Percentiles rank a stretch among this genome's conserved stretches.
These are phyloP conservation scores for Marcusenius ussheri DNA, from an alignment of 2,113 vertebrate genomes.

Conservation along the genomic window DNA sequence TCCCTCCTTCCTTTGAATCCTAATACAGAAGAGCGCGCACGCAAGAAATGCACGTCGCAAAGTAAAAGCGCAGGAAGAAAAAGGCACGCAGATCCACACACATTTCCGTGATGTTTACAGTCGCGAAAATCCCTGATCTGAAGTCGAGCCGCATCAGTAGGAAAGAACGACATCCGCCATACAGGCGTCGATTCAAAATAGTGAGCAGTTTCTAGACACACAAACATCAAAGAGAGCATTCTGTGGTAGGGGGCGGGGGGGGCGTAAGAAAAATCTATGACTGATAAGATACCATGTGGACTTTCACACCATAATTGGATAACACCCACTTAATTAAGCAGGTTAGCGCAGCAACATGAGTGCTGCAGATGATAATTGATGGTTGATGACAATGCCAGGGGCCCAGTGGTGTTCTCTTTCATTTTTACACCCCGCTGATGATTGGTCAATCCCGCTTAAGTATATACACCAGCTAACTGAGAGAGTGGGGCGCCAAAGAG, in stretches of 20 bases:
- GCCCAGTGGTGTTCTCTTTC: background rate
- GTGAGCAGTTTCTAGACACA: background rate
- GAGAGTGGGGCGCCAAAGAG: background rate
- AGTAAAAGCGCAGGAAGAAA: background rate
- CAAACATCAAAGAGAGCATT: background rate
- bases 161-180: background rate
- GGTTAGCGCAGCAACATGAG: background rate
- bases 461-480: background rate
- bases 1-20: background rate
- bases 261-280: background rate
- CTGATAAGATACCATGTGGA: background rate
- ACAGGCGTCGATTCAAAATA: background rate
- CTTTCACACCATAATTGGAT: conserved; percentile 11
- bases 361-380: background rate
- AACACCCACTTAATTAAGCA: background rate
- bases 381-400: background rate
- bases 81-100: background rate
- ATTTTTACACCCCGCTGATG: background rate
- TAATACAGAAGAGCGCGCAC: background rate
- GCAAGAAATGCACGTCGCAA: background rate
- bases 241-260: background rate
- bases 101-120: background rate
- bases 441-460: background rate
- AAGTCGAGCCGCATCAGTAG: background rate
- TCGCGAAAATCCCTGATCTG: no score